Percentiles rank a stretch among this genome's conserved stretches.
phyloP scores from a whole-genome alignment of 2,113 vertebrate genomes.

The Rhinolophus sinicus region DNA sequence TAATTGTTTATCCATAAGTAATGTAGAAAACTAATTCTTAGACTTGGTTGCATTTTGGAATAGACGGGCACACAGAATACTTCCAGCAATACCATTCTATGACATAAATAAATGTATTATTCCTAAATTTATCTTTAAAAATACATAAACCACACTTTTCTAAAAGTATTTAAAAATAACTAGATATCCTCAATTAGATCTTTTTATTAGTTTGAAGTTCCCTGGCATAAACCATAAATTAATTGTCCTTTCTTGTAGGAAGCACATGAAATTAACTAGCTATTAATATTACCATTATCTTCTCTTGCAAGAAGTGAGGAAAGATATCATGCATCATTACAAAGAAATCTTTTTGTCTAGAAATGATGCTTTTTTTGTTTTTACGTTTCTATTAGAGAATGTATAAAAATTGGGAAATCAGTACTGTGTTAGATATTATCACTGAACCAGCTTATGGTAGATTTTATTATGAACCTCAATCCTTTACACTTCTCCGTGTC shows the following conservation, averaged over 20 bases:
- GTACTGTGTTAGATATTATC: not conserved
- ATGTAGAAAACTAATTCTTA: not conserved
- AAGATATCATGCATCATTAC: not conserved
- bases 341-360: not conserved
- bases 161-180: not conserved
- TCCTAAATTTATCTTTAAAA: conserved; percentile 8
- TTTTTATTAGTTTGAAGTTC: not conserved
- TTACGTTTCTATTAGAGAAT: not conserved
- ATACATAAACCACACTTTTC: not conserved
- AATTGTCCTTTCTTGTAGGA: not conserved
- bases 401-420: not conserved
- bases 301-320: not conserved
- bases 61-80: not conserved
- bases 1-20: not conserved
- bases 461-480: not conserved
- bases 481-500: not conserved
- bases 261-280: not conserved
- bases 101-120: not conserved
- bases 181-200: not conserved
- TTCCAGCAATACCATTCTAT: not conserved
- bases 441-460: not conserved
- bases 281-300: not conserved
- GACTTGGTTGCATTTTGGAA: not conserved
- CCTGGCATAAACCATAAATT: not conserved
- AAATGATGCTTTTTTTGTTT: not conserved